Base-by-base conservation (phyloP, 2,797 vertebrate genomes). In the Sparidentex hasta region DNA sequence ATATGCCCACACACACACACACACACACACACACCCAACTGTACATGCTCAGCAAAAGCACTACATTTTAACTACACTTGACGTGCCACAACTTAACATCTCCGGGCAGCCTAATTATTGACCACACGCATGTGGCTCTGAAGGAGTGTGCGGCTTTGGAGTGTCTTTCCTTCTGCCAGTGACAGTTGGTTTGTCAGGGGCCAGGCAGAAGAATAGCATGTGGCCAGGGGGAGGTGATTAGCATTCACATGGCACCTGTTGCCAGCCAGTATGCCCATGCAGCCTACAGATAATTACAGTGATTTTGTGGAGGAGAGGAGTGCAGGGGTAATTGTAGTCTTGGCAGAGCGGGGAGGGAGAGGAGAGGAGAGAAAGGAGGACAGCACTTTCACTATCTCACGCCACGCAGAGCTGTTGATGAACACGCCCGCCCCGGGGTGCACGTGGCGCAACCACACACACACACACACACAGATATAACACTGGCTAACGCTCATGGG, bases 171-270 rank as follows among this genome's bases (percentile, higher is more conserved):
- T 74, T 86, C 87, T 92, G 90, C 87, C 86, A 80, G 85, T 82
- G 90, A 93, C 92, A 92, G 90, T 91, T 88, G 91, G 88, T 89
- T 84, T 77, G 85, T 93, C 84, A 76, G 86, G 85, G 84, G 84
- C 87, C 88, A 82, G 81, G 85, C 87, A 86, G 87, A 89, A 88
- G 89, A 92, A 91, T 92, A 91, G 88, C 83, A 83, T 85, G 86
- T 76, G 89, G 83, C 85, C 86, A 65, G 76, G 78, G 78, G 91
- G 85, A 80, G 90, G 91, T 92, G 90, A 92, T 93, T 90, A 92
- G 91, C 90, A 93, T 95, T 94, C 93, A 95, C 92, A 93, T 86
- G 89, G 92, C 95, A 96, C 95, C 95, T 95, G 95, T 95, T 95
- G 94, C 93, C 93, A 91, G 84, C 92, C 84, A 92, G 89, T 91